Evolutionary conservation across 2,888 invertebrate genomes (phyloP).

Genomic region (Clunio marinus): DNA sequence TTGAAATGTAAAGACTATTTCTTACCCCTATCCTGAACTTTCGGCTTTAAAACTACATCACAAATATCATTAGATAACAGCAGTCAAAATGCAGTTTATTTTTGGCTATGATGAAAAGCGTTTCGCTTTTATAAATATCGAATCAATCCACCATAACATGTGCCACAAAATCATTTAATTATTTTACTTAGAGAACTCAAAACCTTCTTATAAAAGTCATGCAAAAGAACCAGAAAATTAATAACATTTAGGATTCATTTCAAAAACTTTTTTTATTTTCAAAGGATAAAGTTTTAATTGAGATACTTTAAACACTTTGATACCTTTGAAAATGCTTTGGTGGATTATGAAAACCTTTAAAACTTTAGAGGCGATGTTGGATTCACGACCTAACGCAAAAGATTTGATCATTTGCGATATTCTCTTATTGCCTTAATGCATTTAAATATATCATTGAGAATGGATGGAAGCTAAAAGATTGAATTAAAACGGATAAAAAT

Average conservation of each 20-base stretch:
- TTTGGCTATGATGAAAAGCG: not conserved
- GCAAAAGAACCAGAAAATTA: not conserved
- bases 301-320: too few species aligned
- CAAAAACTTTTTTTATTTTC: not conserved
- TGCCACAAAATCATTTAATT: constrained; percentile 16
- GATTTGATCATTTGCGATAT: not conserved
- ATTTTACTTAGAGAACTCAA: not conserved
- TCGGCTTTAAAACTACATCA: constrained; percentile 9
- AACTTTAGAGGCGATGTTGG: not conserved
- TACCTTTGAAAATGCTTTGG: too few species aligned
- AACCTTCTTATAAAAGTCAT: not conserved
- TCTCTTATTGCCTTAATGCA: not conserved
- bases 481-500: too few species aligned
- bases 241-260: not conserved
- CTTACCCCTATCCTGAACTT: not conserved
- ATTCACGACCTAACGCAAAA: not conserved
- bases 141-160: constrained; percentile 12
- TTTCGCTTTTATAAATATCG: not conserved
- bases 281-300: too few species aligned
- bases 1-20: too few species aligned
- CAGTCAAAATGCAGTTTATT: not conserved
- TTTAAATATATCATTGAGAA: too few species aligned
- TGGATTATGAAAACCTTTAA: too few species aligned
- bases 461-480: too few species aligned
- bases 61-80: not conserved